Evolutionary conservation across 2,113 vertebrate species (phyloP), one percentile per base, ranked within the genome.

Genomic region (Electrona antarctica): DNA sequence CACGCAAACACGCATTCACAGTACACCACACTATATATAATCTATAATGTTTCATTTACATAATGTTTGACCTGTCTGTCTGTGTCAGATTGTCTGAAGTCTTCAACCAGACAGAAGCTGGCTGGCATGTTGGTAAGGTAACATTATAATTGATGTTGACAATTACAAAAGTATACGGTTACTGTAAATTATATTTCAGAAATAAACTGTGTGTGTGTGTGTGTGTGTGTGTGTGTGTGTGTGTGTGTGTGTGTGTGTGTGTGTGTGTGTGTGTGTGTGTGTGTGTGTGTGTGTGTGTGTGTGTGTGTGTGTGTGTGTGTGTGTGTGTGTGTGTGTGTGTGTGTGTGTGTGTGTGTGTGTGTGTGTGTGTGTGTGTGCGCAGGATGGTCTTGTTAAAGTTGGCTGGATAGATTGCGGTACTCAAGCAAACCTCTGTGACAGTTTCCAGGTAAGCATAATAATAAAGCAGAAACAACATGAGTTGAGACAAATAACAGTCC

Each of bases 41-140:
- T 8, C 48, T 8, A 50, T 50, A 1, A 50, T 3, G 49, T 50
- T 50, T 50, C 11, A 50, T 8, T 41, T 8, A 50, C 49, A 50
- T 10, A 10, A 8, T 50, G 49, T 50, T 7, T 50, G 49, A 0
- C 49, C 3, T 69, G 8, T 3, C 2, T 46, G 33, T 87, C 61
- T 80, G 10, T 85, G 85, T 71, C 89, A 99, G 97, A 99, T 89
- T 98, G 97, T 79, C 85, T 98, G 90, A 92, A 95, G 78, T 90
- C 95, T 67, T 93, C 93, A 84, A 98, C 96, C 1, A 95, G 94
- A 75, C 95, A 95, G 83, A 97, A 97, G 78, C 83, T 99, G 46
- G 95, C 96, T 56, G 97, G 95, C 78, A 98, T 98, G 98, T 88
- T 99, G 96, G 98, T 99, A 93, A 95, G 97, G 73, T 15, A 3